Evolutionary conservation across 2,113 vertebrate genomes (phyloP).

Genomic region (Hyperopisus bebe): DNA sequence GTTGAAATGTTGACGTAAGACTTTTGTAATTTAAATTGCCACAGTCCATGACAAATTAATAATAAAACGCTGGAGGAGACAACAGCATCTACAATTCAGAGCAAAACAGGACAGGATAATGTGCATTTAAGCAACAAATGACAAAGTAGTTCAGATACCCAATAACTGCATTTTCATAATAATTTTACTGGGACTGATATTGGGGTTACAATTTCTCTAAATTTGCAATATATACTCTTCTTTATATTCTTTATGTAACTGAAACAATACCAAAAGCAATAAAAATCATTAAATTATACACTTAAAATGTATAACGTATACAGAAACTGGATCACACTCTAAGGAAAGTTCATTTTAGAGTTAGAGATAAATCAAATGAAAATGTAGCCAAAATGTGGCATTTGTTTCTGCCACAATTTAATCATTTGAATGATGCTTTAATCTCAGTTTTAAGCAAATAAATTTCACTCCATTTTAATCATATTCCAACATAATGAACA

Average conservation of each 20-base stretch:
- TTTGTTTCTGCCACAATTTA: neutral
- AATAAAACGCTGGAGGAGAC: slow-evolving; percentile 21
- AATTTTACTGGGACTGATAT: slow-evolving; percentile 18
- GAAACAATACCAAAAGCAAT: slow-evolving; percentile 23
- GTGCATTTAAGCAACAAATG: slow-evolving; percentile 9
- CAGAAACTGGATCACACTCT: neutral
- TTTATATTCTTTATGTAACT: slow-evolving; percentile 24
- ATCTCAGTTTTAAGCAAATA: neutral
- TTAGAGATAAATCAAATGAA: neutral
- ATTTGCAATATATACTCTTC: slow-evolving; percentile 33
- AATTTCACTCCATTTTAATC: neutral
- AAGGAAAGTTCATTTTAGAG: neutral
- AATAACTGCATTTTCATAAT: slow-evolving; percentile 24
- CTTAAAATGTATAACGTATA: neutral
- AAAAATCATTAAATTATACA: neutral
- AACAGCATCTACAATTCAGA: slow-evolving; percentile 11
- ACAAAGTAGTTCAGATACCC: slow-evolving; percentile 15
- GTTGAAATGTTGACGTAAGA: neutral
- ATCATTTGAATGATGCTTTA: neutral
- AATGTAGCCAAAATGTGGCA: neutral
- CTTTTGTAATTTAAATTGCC: neutral
- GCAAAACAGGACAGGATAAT: slow-evolving; percentile 15
- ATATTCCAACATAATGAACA: neutral
- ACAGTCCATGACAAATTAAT: slow-evolving; percentile 1
- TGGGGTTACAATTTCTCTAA: slow-evolving; percentile 12